Conservation (phyloP, 2,888 invertebrate species). For the Cheilosia vulpina region DNA sequence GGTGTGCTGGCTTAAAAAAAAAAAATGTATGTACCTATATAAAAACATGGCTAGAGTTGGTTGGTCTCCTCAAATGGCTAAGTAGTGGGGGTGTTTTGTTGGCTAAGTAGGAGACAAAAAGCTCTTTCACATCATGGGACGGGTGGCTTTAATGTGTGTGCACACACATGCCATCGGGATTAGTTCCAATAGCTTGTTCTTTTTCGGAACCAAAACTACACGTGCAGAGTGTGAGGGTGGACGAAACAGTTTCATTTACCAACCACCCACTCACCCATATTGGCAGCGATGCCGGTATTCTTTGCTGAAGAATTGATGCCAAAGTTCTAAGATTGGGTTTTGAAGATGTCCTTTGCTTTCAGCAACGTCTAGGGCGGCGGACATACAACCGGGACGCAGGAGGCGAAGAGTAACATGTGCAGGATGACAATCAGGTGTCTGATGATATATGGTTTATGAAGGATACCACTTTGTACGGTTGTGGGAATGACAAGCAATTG, state of each 20-base stretch:
- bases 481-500: conserved; percentile 12
- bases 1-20: conserved; percentile 26
- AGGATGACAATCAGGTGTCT: conserved; percentile 61
- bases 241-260: background rate
- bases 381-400: background rate
- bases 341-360: conserved; percentile 67
- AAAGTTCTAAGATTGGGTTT: conserved; percentile 64
- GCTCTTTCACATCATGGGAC: conserved; percentile 30
- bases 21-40: background rate
- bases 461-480: conserved; percentile 49
- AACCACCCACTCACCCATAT: conserved; percentile 31
- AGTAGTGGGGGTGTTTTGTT: conserved; percentile 12
- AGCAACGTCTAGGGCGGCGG: conserved; percentile 6
- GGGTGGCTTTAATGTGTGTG: conserved; percentile 50
- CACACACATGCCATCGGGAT: conserved; percentile 64
- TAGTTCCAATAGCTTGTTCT: conserved; percentile 72
- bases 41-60: conserved; percentile 10
- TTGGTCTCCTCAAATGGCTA: conserved; percentile 7
- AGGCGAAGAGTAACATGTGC: background rate
- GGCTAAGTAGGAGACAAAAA: conserved; percentile 37
- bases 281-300: conserved; percentile 54
- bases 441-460: conserved; percentile 50
- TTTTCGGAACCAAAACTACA: conserved; percentile 47
- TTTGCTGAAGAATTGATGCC: conserved; percentile 64
- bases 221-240: background rate